Evolutionary conservation across 2,888 invertebrate species (phyloP).

Genomic region (Dexiosoma caninum): DNA sequence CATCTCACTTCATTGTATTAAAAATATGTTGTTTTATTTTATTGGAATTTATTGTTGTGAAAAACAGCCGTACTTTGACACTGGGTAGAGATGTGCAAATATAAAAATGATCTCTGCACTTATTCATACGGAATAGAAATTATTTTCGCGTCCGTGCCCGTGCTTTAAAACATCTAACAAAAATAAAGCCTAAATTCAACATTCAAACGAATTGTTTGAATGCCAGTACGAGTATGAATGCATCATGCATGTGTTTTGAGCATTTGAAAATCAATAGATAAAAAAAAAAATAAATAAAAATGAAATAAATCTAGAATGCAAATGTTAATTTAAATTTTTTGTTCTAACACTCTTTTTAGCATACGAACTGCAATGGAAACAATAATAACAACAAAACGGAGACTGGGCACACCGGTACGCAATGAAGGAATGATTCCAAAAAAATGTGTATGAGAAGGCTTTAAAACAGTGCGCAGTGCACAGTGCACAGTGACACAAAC

Average conservation of each 20-base stretch:
- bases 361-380: background rate
- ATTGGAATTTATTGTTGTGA: too few species aligned
- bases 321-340: slow-evolving; percentile 33
- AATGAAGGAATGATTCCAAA: background rate
- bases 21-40: too few species aligned
- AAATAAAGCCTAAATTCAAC: slow-evolving; percentile 19
- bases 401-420: background rate
- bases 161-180: slow-evolving; percentile 50
- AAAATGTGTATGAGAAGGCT: too few species aligned
- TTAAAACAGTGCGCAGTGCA: too few species aligned
- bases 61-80: too few species aligned
- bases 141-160: slow-evolving; percentile 48
- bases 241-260: background rate
- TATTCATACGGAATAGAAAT: slow-evolving; percentile 48
- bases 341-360: background rate
- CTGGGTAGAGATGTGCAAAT: slow-evolving; percentile 12
- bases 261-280: slow-evolving; percentile 5
- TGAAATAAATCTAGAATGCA: slow-evolving; percentile 36
- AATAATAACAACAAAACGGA: background rate
- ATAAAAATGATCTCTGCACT: background rate
- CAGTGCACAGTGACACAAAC: too few species aligned
- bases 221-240: background rate
- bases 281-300: background rate
- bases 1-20: too few species aligned
- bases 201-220: background rate